phyloP scores from a whole-genome alignment of 2,113 vertebrate genomes.

The Aptenodytes patagonicus region DNA sequence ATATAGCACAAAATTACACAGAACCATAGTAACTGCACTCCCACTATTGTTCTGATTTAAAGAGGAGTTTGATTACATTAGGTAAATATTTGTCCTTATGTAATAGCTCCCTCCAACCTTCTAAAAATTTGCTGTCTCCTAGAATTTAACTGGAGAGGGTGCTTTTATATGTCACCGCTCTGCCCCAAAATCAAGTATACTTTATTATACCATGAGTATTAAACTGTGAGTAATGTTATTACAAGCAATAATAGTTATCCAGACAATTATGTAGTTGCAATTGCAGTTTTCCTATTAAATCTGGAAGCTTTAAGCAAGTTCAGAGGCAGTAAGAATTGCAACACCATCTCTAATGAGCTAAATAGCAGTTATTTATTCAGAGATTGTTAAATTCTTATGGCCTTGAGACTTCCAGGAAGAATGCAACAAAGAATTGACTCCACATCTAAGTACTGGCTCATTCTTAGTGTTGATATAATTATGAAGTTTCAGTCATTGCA shows the following conservation, averaged over 20 bases:
- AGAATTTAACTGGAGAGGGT: slow-evolving; percentile 47
- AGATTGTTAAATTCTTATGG: slow-evolving; percentile 36
- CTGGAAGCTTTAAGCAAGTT: not conserved
- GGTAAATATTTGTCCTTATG: slow-evolving; percentile 77
- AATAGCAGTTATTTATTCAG: slow-evolving; percentile 56
- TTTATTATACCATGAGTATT: not conserved
- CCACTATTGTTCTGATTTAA: slow-evolving; percentile 67
- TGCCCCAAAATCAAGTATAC: slow-evolving; percentile 32
- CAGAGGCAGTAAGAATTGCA: not conserved
- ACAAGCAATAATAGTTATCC: slow-evolving; percentile 3
- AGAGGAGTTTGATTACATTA: slow-evolving; percentile 75
- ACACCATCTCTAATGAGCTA: not conserved
- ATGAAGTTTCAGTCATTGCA: slow-evolving; percentile 47
- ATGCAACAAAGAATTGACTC: slow-evolving; percentile 10
- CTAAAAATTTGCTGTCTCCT: slow-evolving; percentile 62
- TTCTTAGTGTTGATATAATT: slow-evolving; percentile 48
- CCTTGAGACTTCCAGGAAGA: slow-evolving; percentile 34
- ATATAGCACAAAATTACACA: slow-evolving; percentile 78
- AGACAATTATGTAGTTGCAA: slow-evolving; percentile 40
- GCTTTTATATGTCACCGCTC: slow-evolving; percentile 30
- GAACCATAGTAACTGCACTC: slow-evolving; percentile 73
- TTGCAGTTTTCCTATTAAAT: not conserved
- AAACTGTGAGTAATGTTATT: slow-evolving; percentile 36
- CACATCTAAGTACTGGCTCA: slow-evolving; percentile 33
- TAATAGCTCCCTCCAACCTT: slow-evolving; percentile 66